Evolutionary conservation across 1,140 invertebrate genomes (phyloP).

Genomic region (Tachypleus tridentatus): DNA sequence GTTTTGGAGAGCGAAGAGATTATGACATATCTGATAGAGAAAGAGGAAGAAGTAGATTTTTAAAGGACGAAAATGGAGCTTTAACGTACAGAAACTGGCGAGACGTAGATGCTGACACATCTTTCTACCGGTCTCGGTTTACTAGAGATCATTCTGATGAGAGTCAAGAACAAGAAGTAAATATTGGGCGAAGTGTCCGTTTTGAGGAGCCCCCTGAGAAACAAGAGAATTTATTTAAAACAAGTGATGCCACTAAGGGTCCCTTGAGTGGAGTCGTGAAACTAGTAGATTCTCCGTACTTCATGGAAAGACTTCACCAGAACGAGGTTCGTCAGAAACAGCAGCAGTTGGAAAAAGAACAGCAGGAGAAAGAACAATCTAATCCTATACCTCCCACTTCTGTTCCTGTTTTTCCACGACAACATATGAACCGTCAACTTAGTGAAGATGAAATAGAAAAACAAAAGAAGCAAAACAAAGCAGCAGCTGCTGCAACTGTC

Average conservation of each 20-base stretch:
- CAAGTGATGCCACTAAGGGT: constrained; percentile 73
- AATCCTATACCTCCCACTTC: constrained; percentile 5
- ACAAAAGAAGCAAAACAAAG: constrained; percentile 78
- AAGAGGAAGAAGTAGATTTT: constrained; percentile 3
- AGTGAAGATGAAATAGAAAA: constrained; percentile 74
- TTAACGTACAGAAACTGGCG: constrained; percentile 2
- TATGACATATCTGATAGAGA: constrained; percentile 30
- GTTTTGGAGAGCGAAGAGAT: constrained; percentile 14
- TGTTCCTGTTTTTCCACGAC: constrained; percentile 7
- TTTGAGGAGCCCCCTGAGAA: constrained; percentile 29
- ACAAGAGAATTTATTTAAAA: constrained; percentile 56
- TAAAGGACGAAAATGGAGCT: not conserved
- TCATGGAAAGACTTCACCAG: constrained; percentile 67
- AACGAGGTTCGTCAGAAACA: constrained; percentile 55
- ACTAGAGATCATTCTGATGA: constrained; percentile 17
- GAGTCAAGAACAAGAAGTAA: constrained; percentile 13
- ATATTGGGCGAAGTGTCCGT: constrained; percentile 35
- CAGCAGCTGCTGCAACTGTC: constrained; percentile 43
- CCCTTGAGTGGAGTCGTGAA: constrained; percentile 79
- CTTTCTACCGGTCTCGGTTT: constrained; percentile 30
- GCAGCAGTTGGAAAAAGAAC: constrained; percentile 52
- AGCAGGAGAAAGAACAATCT: constrained; percentile 3
- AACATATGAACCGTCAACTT: constrained; percentile 42
- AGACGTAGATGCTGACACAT: constrained; percentile 45
- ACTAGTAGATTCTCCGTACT: constrained; percentile 72